Evolutionary conservation across 2,797 vertebrate genomes (phyloP).

Genomic region (Hoplostethus atlanticus): DNA sequence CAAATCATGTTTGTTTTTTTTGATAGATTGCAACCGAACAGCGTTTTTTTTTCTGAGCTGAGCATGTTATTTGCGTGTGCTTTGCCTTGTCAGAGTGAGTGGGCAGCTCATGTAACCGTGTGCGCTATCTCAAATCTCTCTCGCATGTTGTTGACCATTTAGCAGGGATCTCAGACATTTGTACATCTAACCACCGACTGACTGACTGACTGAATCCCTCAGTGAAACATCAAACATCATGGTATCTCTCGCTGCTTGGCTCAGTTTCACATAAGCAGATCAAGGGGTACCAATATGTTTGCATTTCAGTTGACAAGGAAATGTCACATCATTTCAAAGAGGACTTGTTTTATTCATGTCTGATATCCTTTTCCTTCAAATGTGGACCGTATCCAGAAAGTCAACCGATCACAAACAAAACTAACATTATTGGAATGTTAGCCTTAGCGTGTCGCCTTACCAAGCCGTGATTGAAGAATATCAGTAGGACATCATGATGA

Average conservation of each 20-base stretch:
- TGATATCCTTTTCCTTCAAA: constrained; percentile 49
- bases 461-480: too few species aligned
- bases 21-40: too few species aligned
- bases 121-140: constrained; percentile 24
- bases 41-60: background rate
- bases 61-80: background rate
- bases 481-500: too few species aligned
- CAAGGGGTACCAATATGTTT: constrained; percentile 63
- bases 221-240: constrained; percentile 63
- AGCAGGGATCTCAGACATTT: constrained; percentile 46
- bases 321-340: constrained; percentile 74
- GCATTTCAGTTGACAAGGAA: constrained; percentile 72
- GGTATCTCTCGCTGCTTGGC: constrained; percentile 58
- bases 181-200: constrained; percentile 50
- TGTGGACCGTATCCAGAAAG: constrained; percentile 12
- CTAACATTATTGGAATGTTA: background rate
- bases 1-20: background rate
- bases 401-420: constrained; percentile 1
- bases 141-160: constrained; percentile 41
- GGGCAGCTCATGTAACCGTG: constrained; percentile 10
- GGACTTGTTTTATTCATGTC: constrained; percentile 67
- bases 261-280: constrained; percentile 70
- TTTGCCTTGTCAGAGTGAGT: constrained; percentile 6
- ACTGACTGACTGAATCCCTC: constrained; percentile 49
- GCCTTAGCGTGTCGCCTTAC: too few species aligned